Evolutionary conservation across 2,888 invertebrate genomes (phyloP), one percentile per base, ranked within the genome.

Genomic region (Phyllotreta striolata): DNA sequence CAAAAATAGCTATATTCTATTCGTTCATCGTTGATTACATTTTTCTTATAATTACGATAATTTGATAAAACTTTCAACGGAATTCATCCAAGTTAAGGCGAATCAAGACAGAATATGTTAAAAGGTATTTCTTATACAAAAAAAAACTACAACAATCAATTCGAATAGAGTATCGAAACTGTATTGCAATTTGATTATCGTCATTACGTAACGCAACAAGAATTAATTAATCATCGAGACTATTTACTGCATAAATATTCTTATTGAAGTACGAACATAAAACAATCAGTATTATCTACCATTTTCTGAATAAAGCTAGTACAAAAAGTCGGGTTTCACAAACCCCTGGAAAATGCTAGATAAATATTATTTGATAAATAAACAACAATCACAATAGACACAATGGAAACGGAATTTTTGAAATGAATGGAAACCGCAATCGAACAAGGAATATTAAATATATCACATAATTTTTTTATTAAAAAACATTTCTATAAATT

Each of bases 381-480:
- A 51, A 55, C 57, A 51, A 58, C 43, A 46, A 54, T 46, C 35
- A 41, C 52, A 49, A 55, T 40, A 14, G 46, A 55, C 34, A 49
- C 43, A 62, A 51, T 14, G 47, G 41, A 39, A 55, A 47, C 39
- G 8, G 8, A 37, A 46, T 43, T 44, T 41, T 14, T 43, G 10
- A 54, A 55, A 62, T 38, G 39, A 60, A 39, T 55, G 44, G 54
- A 64, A 61, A 61, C 55, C 14, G 56, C 54, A 63, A 57, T 66
- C 52, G 54, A 62, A 66, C 59, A 62, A 4, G 64, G 62, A 66
- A 66, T 62, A 57, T 62, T 63, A 54, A 59, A 62, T 59, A 64
- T 67, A 66, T 66, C 66, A 66, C 66, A 66, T 60, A 62, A 66
- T 64, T 64, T 59, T 59, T 63, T 63, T 66, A 24, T 24, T 24